phyloP scores from a whole-genome alignment of 2,888 invertebrate species.

The Pammene fasciana region DNA sequence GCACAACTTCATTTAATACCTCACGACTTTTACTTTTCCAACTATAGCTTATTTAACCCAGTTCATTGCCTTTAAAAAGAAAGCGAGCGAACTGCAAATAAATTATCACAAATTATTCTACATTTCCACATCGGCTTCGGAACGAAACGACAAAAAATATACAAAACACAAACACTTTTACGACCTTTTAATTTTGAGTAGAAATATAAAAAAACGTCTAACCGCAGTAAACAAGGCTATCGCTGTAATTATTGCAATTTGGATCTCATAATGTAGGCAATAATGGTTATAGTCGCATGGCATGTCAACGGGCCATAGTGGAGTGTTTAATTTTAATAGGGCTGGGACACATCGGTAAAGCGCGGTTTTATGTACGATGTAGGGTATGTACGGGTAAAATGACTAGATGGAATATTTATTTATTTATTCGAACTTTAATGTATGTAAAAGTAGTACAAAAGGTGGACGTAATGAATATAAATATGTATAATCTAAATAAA shows the following conservation, averaged over 20 bases:
- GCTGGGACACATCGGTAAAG: constrained; percentile 33
- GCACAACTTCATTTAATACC: not conserved
- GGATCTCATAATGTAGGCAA: constrained; percentile 47
- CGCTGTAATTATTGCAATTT: constrained; percentile 48
- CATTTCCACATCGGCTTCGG: constrained; percentile 9
- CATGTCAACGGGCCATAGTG: constrained; percentile 46
- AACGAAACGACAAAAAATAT: not conserved
- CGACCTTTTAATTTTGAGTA: not conserved
- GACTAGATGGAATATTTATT: not conserved
- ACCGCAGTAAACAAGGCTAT: constrained; percentile 45
- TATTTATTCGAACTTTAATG: no score
- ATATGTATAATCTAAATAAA: no score
- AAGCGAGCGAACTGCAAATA: constrained; percentile 36
- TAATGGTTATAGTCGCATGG: constrained; percentile 46
- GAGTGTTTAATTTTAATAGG: constrained; percentile 44
- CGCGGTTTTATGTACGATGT: constrained; percentile 14
- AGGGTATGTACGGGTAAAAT: not conserved
- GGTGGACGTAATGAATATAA: no score
- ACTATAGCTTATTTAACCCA: constrained; percentile 7
- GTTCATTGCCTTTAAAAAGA: constrained; percentile 32
- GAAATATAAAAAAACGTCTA: constrained; percentile 30
- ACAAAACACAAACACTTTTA: not conserved
- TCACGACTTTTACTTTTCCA: constrained; percentile 13
- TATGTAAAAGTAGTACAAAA: no score
- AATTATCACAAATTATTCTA: constrained; percentile 40